Evolutionary conservation across 2,888 invertebrate species (phyloP).

Genomic region (Cerceris ruficornis): DNA sequence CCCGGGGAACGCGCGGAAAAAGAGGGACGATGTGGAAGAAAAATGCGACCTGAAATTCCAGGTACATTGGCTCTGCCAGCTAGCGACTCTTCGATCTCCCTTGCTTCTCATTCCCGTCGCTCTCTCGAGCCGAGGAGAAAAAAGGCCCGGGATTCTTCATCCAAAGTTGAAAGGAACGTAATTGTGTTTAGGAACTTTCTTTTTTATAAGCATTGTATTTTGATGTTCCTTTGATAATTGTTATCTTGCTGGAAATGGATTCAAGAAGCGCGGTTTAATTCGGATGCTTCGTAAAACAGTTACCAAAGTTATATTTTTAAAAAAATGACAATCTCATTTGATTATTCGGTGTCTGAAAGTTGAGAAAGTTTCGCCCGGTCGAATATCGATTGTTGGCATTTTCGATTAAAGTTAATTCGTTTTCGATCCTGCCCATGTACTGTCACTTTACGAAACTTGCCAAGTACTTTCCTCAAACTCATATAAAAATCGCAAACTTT

Average conservation of each 20-base stretch:
- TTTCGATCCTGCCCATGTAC: slow-evolving; percentile 53
- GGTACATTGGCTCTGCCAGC: slow-evolving; percentile 29
- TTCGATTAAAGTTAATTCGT: slow-evolving; percentile 44
- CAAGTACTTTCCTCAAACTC: slow-evolving; percentile 40
- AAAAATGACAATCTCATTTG: too few species aligned
- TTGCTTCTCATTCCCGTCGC: not conserved
- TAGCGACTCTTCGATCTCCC: not conserved
- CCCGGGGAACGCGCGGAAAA: slow-evolving; percentile 38
- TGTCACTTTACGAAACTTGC: slow-evolving; percentile 55
- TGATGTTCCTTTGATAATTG: not conserved
- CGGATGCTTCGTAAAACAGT: too few species aligned
- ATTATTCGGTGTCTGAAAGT: too few species aligned
- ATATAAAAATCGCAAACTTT: slow-evolving; percentile 44
- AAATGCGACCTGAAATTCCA: slow-evolving; percentile 57
- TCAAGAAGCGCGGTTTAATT: too few species aligned
- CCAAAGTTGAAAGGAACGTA: slow-evolving; percentile 2
- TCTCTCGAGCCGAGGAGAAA: not conserved
- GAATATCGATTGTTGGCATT: not conserved
- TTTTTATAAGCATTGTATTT: not conserved
- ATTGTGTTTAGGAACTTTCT: not conserved
- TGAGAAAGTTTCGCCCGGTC: not conserved
- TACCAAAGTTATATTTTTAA: too few species aligned
- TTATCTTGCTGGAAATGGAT: not conserved
- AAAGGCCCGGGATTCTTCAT: slow-evolving; percentile 29
- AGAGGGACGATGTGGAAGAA: slow-evolving; percentile 40